These are phyloP conservation scores for Brienomyrus longianalis DNA, from an alignment of 2,113 vertebrate genomes.

Conservation along the genomic window DNA sequence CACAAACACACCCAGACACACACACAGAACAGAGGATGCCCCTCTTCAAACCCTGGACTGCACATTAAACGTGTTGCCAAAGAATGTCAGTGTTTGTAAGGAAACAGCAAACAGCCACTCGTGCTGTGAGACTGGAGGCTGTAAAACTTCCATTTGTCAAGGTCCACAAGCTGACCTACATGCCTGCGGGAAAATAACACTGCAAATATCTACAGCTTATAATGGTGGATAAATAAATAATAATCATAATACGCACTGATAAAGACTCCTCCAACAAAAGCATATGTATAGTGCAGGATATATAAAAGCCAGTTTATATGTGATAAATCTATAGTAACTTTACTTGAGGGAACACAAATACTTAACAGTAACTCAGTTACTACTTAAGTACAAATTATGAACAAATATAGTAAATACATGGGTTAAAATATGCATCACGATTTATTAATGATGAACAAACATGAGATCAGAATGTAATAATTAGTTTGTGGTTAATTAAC, in stretches of 20 bases:
- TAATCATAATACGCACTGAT: background rate
- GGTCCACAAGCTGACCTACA: background rate
- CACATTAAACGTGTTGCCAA: background rate
- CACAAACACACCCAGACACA: background rate
- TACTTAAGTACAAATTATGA: background rate
- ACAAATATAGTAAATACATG: background rate
- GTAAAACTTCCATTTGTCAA: background rate
- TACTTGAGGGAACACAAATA: background rate
- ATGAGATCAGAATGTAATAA: background rate
- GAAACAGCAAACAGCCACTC: background rate
- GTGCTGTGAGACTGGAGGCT: background rate
- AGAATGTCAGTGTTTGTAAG: background rate
- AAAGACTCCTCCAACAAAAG: background rate
- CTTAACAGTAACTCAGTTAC: background rate
- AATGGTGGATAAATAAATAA: background rate
- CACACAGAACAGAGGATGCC: background rate
- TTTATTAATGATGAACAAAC: background rate
- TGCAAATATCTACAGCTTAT: background rate
- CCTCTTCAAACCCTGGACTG: background rate
- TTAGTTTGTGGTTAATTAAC: background rate
- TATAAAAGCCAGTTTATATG: background rate
- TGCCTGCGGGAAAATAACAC: background rate
- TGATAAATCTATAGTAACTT: background rate
- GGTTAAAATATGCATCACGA: background rate
- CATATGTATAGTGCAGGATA: background rate